phyloP scores from a whole-genome alignment of 2,888 invertebrate genomes.

The Geotrupes spiniger region DNA sequence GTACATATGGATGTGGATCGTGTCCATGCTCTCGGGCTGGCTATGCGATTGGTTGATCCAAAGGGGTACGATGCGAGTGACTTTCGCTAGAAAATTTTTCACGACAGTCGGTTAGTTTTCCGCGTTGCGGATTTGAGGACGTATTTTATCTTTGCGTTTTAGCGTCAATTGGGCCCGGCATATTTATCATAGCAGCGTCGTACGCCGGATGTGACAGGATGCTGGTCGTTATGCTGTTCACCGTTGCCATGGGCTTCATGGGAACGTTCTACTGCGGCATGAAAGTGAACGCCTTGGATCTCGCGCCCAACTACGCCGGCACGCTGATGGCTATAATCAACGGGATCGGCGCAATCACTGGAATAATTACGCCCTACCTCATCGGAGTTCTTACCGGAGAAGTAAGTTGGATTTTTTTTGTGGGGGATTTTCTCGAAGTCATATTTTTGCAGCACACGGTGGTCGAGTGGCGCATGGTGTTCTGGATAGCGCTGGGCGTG shows the following conservation, averaged over 20 bases:
- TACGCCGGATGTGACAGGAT: slow-evolving; percentile 60
- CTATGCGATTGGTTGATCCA: slow-evolving; percentile 68
- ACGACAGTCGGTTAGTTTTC: slow-evolving; percentile 60
- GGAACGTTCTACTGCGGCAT: slow-evolving; percentile 68
- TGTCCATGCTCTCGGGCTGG: slow-evolving; percentile 62
- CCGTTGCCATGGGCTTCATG: slow-evolving; percentile 64
- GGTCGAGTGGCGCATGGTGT: slow-evolving; percentile 68
- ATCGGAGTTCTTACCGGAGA: slow-evolving; percentile 60
- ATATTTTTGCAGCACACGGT: slow-evolving; percentile 54
- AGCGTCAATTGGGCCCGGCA: slow-evolving; percentile 58
- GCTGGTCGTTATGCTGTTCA: slow-evolving; percentile 56
- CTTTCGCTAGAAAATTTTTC: slow-evolving; percentile 62
- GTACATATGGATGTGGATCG: slow-evolving; percentile 65
- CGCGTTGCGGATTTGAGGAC: background rate
- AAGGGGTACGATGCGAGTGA: slow-evolving; percentile 56
- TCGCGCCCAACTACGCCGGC: slow-evolving; percentile 64
- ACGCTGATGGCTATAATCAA: slow-evolving; percentile 64
- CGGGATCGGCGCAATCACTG: slow-evolving; percentile 61
- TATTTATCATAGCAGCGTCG: slow-evolving; percentile 62
- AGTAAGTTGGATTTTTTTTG: slow-evolving; percentile 32
- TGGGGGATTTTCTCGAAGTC: no score
- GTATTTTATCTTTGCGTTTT: background rate
- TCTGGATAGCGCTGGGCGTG: slow-evolving; percentile 69
- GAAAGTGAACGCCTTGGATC: slow-evolving; percentile 64
- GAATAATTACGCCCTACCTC: slow-evolving; percentile 61